These are phyloP conservation scores for Spatulosminthurus flaviceps DNA, from an alignment of 2,888 invertebrate genomes.

Conservation along the genomic window DNA sequence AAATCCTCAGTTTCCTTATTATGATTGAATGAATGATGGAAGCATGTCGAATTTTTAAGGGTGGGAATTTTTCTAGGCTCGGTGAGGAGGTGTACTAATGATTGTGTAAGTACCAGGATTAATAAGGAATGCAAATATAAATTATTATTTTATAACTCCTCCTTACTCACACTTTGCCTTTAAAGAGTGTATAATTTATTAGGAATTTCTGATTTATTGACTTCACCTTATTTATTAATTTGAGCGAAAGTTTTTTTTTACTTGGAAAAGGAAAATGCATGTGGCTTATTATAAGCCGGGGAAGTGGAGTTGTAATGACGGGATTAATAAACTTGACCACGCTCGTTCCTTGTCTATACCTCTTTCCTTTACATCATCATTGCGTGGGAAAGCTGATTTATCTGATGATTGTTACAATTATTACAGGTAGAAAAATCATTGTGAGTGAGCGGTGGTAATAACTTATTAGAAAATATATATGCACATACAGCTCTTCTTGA, in stretches of 20 bases:
- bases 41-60: too few relatives aligned
- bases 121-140: not conserved
- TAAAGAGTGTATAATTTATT: not conserved
- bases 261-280: not conserved
- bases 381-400: conserved; percentile 5
- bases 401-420: not conserved
- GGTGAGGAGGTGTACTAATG: not conserved
- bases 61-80: not conserved
- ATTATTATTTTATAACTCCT: not conserved
- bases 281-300: too few relatives aligned
- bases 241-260: conserved; percentile 3
- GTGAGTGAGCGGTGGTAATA: too few relatives aligned
- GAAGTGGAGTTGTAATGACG: not conserved
- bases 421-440: not conserved
- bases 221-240: conserved; percentile 16
- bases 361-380: conserved; percentile 3
- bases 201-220: not conserved
- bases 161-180: not conserved
- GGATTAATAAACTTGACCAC: not conserved
- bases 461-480: too few relatives aligned
- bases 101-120: not conserved
- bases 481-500: too few relatives aligned
- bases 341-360: too few relatives aligned
- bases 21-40: too few relatives aligned
- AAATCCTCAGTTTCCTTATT: too few relatives aligned